Conservation (phyloP, 2,888 invertebrate species). For the Amiota minor region DNA sequence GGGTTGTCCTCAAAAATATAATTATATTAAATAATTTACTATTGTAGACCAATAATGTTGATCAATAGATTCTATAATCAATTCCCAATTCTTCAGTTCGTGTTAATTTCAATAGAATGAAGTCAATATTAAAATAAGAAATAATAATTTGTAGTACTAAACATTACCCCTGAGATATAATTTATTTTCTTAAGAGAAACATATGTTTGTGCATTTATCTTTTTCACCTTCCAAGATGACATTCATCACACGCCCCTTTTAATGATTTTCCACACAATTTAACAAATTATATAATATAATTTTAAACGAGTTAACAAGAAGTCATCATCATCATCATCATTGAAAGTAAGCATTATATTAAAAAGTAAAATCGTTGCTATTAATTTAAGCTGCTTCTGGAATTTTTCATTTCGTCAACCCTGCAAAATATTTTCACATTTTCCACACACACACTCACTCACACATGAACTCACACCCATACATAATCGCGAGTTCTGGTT, state of each 20-base stretch:
- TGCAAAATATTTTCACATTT: too few species aligned
- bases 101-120: too few species aligned
- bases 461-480: constrained; percentile 25
- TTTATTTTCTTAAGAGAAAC: constrained; percentile 25
- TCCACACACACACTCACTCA: constrained; percentile 5
- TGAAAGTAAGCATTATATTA: not conserved
- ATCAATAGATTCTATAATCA: too few species aligned
- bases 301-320: not conserved
- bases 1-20: too few species aligned
- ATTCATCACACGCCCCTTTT: constrained; percentile 16
- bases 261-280: constrained; percentile 55
- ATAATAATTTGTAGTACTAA: too few species aligned
- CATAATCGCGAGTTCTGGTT: constrained; percentile 6
- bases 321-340: not conserved
- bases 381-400: constrained; percentile 63
- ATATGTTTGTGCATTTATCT: constrained; percentile 38
- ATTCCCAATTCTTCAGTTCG: too few species aligned
- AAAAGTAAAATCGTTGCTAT: constrained; percentile 65
- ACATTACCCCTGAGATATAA: too few species aligned
- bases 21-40: too few species aligned
- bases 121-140: too few species aligned
- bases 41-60: too few species aligned
- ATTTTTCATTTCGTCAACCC: constrained; percentile 64
- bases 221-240: not conserved
- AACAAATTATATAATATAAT: constrained; percentile 60